Base-by-base conservation (phyloP, 2,113 vertebrate species). In the Channa maculata region DNA sequence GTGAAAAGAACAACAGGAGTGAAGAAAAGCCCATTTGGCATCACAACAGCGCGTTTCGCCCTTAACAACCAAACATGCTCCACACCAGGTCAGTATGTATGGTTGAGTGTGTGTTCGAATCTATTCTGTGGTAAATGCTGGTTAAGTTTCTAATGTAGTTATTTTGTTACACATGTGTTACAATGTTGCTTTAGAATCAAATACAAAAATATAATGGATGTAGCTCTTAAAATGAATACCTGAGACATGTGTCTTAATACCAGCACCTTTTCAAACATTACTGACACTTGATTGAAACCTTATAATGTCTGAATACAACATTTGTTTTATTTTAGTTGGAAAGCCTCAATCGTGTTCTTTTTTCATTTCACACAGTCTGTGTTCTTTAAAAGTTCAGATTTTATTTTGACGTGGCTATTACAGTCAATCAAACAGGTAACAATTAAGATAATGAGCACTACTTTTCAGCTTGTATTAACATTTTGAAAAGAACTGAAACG, bases 11-110 rank as follows among this genome's bases (percentile, higher is more conserved):
- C 55, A 61, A 66, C 58, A 39, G 82, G 78, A 46, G 44, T 80
- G 44, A 93, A 92, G 85, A 93, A 69, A 69, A 92, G 77, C 8
- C 92, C 95, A 6, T 96, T 97, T 91, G 93, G 93, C 65, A 69
- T 91, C 84, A 94, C 85, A 0, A 65, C 94, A 55, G 69, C 82
- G 46, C 82, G 88, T 49, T 96, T 96, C 73, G 54, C 44, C 39
- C 33, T 63, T 1, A 59, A 89, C 39, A 77, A 14, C 58, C 89
- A 55, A 37, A 71, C 71, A 79, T 44, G 65, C 46, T 81, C 84
- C 85, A 73, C 82, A 36, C 93, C 93, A 94, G 95, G 95, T 95
- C 34, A 52, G 87, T 60, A 1, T 71, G 55, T 72, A 15, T 71
- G 38, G 51, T n/a, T 15, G 14, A 44, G 37, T 65, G 37, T 67